Evolutionary conservation across 2,797 vertebrate species (phyloP).

Genomic region (Hybognathus amarus): DNA sequence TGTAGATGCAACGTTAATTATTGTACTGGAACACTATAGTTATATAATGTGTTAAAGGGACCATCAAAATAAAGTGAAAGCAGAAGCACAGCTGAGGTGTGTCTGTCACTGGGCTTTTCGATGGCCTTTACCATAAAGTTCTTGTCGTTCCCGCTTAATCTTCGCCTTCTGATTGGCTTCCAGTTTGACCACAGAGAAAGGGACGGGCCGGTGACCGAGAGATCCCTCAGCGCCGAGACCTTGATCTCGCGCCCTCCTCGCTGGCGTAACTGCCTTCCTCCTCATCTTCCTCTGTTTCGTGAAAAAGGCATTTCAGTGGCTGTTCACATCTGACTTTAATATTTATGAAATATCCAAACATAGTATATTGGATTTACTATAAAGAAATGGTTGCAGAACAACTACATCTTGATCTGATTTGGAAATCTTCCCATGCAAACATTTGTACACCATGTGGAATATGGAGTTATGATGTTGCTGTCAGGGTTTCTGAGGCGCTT

Average conservation of each 20-base stretch:
- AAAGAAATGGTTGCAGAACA: neutral
- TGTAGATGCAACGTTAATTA: no score
- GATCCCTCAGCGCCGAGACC: conserved; percentile 72
- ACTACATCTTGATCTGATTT: conserved; percentile 24
- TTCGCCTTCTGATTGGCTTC: conserved; percentile 97
- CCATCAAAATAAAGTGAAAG: no score
- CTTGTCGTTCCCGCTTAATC: conserved; percentile 95
- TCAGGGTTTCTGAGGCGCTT: neutral
- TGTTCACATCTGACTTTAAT: conserved; percentile 24
- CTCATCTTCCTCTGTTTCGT: conserved; percentile 72
- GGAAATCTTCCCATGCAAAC: neutral
- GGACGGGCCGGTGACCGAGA: conserved; percentile 87
- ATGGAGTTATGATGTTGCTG: neutral
- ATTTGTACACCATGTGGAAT: conserved; percentile 25
- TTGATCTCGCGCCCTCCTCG: conserved; percentile 81
- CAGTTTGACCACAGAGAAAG: conserved; percentile 94
- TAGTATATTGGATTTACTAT: conserved; percentile 3
- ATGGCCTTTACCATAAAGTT: conserved; percentile 83
- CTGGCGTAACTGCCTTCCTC: conserved; percentile 86
- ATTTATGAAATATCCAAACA: conserved; percentile 11
- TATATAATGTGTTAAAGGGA: no score
- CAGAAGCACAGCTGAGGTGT: neutral
- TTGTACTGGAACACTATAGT: no score
- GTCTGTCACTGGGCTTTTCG: neutral
- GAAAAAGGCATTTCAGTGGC: neutral